Conservation (phyloP, 2,797 vertebrate genomes). For the Gobio occitaniae region DNA sequence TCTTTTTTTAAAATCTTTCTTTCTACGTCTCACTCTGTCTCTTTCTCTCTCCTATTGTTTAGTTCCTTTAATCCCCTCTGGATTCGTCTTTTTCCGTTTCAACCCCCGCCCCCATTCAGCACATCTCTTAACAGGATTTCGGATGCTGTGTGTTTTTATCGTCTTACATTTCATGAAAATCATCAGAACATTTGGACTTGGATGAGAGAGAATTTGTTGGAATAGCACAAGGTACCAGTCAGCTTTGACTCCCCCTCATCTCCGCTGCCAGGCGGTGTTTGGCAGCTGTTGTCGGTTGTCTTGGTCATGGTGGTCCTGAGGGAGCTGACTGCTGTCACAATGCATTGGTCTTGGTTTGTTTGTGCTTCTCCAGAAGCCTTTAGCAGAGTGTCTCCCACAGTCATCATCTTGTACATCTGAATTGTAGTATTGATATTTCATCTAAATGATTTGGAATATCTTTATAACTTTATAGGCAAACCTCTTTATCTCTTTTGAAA, state of each 20-base stretch:
- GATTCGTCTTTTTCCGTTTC: constrained; percentile 41
- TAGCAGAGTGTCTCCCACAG: constrained; percentile 33
- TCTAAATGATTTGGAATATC: not conserved
- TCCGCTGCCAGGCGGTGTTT: constrained; percentile 42
- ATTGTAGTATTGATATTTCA: not conserved
- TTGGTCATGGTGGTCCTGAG: constrained; percentile 79
- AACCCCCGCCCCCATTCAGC: not conserved
- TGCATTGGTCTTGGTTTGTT: constrained; percentile 70
- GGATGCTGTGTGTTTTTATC: constrained; percentile 22
- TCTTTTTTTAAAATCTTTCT: constrained; percentile 9
- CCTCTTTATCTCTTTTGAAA: not conserved
- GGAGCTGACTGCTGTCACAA: constrained; percentile 80
- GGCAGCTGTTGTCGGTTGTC: constrained; percentile 70
- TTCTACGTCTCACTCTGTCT: constrained; percentile 11
- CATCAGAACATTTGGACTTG: constrained; percentile 41
- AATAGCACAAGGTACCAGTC: constrained; percentile 22
- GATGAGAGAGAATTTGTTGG: constrained; percentile 40
- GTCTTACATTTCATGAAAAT: constrained; percentile 36
- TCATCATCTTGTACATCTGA: constrained; percentile 30
- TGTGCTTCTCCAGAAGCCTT: constrained; percentile 33
- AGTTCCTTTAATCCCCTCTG: constrained; percentile 48
- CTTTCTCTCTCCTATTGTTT: constrained; percentile 39
- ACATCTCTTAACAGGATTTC: constrained; percentile 41
- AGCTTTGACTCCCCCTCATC: constrained; percentile 42
- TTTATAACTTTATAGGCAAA: not conserved